These are phyloP conservation scores for Pedetes capensis DNA, from an alignment of 2,113 vertebrate species.

Conservation along the genomic window DNA sequence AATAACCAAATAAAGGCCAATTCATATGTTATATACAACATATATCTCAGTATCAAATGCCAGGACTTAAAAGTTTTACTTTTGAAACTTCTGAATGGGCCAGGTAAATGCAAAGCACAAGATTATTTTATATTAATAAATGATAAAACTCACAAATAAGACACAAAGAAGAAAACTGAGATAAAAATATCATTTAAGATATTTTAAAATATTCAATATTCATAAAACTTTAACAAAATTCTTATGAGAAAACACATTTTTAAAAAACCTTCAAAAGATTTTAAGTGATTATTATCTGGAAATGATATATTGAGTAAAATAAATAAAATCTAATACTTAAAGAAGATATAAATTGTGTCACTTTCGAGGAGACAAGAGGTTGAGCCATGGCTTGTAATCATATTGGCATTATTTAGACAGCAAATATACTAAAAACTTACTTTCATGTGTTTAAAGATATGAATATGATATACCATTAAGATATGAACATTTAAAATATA, in stretches of 20 bases:
- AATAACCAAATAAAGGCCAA: not conserved
- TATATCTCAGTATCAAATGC: not conserved
- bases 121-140: not conserved
- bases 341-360: not conserved
- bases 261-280: not conserved
- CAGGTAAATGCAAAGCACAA: not conserved
- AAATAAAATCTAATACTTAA: slow-evolving; percentile 10
- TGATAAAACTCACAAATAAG: not conserved
- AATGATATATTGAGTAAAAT: not conserved
- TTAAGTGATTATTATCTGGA: not conserved
- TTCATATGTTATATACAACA: not conserved
- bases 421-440: not conserved
- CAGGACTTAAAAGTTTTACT: not conserved
- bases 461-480: not conserved
- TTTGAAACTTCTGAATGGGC: not conserved
- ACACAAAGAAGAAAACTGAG: not conserved
- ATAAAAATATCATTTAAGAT: not conserved
- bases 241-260: not conserved
- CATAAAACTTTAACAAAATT: not conserved
- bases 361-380: not conserved
- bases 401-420: not conserved
- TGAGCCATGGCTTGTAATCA: not conserved
- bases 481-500: not conserved
- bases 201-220: not conserved
- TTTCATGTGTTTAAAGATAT: not conserved